phyloP scores from a whole-genome alignment of 2,113 vertebrate genomes.

The Oceanodroma tethys region DNA sequence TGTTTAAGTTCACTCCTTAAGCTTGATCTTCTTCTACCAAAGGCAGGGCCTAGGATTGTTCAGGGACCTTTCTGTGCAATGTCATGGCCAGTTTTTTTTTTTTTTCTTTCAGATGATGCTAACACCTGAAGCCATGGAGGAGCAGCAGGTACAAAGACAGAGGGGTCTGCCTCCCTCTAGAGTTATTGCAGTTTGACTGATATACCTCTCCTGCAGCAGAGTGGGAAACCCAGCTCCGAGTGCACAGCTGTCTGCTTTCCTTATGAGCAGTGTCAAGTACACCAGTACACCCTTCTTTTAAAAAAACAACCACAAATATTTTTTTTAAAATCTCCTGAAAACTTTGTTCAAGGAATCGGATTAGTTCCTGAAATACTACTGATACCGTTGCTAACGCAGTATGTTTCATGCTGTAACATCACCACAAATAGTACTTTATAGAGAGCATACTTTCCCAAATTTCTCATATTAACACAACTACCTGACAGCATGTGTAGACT shows the following conservation, averaged over 20 bases:
- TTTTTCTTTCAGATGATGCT: background rate
- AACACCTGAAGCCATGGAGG: background rate
- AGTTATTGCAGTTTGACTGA: background rate
- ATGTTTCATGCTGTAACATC: background rate
- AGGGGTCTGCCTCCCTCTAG: background rate
- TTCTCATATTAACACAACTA: background rate
- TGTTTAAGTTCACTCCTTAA: background rate
- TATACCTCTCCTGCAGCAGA: background rate
- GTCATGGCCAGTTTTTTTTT: background rate
- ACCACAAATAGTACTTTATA: background rate
- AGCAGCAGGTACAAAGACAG: background rate
- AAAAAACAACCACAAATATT: background rate
- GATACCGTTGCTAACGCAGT: background rate
- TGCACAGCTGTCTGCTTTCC: background rate
- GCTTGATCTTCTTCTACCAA: background rate
- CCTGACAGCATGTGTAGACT: background rate
- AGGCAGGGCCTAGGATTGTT: background rate
- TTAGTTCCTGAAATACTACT: background rate
- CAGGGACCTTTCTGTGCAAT: background rate
- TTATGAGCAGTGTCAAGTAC: background rate
- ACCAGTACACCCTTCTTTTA: background rate
- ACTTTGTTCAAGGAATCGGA: background rate
- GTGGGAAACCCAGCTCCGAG: background rate
- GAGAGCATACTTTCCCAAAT: background rate
- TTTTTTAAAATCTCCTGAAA: background rate